Percentiles rank a stretch among this genome's conserved stretches.
These are phyloP conservation scores for Coturnix japonica DNA, from an alignment of 2,113 vertebrate species.

Conservation along the genomic window DNA sequence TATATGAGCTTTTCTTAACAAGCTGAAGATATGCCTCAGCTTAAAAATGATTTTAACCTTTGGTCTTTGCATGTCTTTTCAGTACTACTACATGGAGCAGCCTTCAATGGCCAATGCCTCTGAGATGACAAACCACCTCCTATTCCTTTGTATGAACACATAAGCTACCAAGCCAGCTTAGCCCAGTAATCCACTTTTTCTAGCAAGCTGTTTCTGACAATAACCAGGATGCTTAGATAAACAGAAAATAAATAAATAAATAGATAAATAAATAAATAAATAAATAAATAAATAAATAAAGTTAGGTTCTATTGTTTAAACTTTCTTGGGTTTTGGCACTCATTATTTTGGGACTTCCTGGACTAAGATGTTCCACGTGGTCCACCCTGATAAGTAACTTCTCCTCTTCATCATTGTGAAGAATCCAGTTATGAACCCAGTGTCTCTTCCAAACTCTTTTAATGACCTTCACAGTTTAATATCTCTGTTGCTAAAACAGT, in stretches of 20 bases:
- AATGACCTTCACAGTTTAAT: background rate
- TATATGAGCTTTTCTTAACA: background rate
- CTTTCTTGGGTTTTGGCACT: background rate
- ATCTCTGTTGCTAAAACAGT: background rate
- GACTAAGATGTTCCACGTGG: background rate
- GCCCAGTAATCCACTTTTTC: background rate
- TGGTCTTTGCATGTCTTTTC: background rate
- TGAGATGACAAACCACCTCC: background rate
- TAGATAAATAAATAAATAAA: background rate
- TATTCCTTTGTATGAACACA: background rate
- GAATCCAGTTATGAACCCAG: background rate
- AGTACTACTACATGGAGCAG: background rate
- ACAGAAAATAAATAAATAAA: background rate
- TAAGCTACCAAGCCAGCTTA: background rate
- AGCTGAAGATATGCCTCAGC: background rate
- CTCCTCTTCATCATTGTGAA: background rate
- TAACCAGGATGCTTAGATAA: background rate
- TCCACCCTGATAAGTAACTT: background rate
- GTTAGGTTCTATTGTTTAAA: background rate
- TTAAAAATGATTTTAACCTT: background rate
- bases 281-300: background rate
- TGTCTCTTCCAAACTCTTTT: background rate
- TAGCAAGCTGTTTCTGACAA: background rate
- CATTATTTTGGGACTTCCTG: background rate
- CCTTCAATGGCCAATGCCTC: background rate